A percentile compares a stretch with the other conserved stretches of the same genome.
Evolutionary conservation across 1,140 invertebrate genomes (phyloP).

Genomic region (Battus philenor): DNA sequence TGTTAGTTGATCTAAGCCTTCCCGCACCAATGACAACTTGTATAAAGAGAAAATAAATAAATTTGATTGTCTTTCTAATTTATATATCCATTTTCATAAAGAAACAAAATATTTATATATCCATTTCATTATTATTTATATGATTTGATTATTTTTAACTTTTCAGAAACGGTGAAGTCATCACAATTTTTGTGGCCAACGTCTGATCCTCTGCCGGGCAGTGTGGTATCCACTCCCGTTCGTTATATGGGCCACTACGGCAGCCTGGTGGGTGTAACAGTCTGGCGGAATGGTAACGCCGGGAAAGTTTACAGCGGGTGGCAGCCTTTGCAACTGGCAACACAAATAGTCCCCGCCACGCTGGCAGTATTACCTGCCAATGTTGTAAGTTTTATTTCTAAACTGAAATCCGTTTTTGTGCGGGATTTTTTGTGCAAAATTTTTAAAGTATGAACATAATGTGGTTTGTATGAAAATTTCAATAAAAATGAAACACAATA

Average conservation of each 20-base stretch:
- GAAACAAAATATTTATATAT: no score
- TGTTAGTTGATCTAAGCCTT: no score
- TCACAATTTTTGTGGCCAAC: constrained; percentile 81
- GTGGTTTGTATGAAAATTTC: no score
- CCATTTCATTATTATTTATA: constrained; percentile 9
- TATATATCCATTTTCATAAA: no score
- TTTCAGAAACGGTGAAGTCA: constrained; percentile 84
- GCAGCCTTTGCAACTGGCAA: constrained; percentile 87
- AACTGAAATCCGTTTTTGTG: neutral
- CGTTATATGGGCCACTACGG: constrained; percentile 83
- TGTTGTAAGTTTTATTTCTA: constrained; percentile 33
- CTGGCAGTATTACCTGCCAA: constrained; percentile 78
- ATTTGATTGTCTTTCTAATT: no score
- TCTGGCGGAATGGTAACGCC: constrained; percentile 77
- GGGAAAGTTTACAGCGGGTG: constrained; percentile 81
- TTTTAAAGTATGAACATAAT: no score
- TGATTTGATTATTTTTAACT: constrained; percentile 10
- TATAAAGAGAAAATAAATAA: no score
- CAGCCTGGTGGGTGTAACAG: constrained; percentile 83
- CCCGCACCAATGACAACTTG: no score
- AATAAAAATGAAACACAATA: no score
- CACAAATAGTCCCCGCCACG: constrained; percentile 90
- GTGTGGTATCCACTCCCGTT: constrained; percentile 75
- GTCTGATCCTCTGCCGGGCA: constrained; percentile 52
- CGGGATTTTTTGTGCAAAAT: no score